Evolutionary conservation across 2,797 vertebrate genomes (phyloP).

Genomic region (Choloepus didactylus): DNA sequence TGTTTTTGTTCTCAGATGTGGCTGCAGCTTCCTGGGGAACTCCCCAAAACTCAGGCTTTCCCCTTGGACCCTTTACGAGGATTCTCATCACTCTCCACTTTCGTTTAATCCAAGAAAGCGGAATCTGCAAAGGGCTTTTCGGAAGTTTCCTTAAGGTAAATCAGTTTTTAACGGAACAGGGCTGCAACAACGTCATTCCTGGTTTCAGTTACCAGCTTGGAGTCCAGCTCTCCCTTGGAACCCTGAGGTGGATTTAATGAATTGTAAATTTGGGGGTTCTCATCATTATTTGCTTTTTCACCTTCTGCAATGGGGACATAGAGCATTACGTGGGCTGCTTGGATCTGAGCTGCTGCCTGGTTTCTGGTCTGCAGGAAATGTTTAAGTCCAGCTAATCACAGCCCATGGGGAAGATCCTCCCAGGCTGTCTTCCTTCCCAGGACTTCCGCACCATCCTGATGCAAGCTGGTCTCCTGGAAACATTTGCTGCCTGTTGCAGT

Average conservation of each 20-base stretch:
- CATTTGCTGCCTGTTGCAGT: background rate
- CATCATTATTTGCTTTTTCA: rapidly evolving
- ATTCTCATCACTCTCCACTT: background rate
- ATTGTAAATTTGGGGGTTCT: background rate
- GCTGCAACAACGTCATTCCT: background rate
- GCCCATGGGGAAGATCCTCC: background rate
- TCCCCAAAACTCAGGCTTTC: constrained; percentile 50
- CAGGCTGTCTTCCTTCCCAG: background rate
- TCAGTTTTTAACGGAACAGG: background rate
- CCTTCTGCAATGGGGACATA: background rate
- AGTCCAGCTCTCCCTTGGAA: background rate
- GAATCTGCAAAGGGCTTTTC: constrained; percentile 54
- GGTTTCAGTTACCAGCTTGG: background rate
- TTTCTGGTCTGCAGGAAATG: background rate
- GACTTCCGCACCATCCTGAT: background rate
- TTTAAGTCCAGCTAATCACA: background rate
- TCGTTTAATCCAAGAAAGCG: background rate
- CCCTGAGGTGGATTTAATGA: background rate
- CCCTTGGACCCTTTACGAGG: background rate
- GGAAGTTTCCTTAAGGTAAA: constrained; percentile 53
- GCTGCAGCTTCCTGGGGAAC: background rate
- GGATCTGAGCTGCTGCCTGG: background rate
- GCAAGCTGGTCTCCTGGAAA: background rate
- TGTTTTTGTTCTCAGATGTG: constrained; percentile 57
- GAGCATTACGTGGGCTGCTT: background rate